Base-by-base conservation (phyloP, 2,113 vertebrate genomes). In the Bungarus multicinctus region DNA sequence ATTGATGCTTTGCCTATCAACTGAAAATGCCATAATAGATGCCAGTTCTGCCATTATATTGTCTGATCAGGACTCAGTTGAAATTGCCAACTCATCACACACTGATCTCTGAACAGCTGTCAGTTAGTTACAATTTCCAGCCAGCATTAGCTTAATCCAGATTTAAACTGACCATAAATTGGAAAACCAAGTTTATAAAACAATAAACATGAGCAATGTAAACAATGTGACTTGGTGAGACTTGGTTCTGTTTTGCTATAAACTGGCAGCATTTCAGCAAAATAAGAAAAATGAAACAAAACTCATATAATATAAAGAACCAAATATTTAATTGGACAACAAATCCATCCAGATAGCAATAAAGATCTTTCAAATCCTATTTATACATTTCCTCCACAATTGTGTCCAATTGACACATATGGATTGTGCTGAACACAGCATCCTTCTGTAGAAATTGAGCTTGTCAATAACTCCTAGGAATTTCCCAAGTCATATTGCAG, bases 81-180 rank as follows among this genome's bases (percentile, higher is more conserved):
- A 90, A 94, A 94, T 94, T 69, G 89, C 81, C 90, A 93, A 87
- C 90, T 87, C 87, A 89, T 89, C 54, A 88, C 93, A 87, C 93
- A 92, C 2, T 90, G 57, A 91, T 94, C 93, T 85, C 93, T 87
- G 91, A 94, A 92, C 93, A 94, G 93, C 91, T 94, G 93, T 94
- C 91, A 92, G 23, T 58, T 90, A 87, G 47, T 86, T 87, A 92
- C 50, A 94, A 57, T 85, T 90, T 94, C 50, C 91, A 91, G 57
- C 85, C 55, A 86, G n/a, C 69, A 64, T 47, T 53, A 89, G 58
- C 50, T 57, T 87, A 50, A 85, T 60, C 81, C 88, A 87, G 57
- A 91, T 94, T 92, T 86, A 94, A 90, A 94, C 27, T 87, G 57
- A 52, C 52, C 22, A 69, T 90, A 91, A 92, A 92, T 74, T 89